Base-by-base conservation (phyloP, 2,113 vertebrate genomes). In the Neotoma lepida region DNA sequence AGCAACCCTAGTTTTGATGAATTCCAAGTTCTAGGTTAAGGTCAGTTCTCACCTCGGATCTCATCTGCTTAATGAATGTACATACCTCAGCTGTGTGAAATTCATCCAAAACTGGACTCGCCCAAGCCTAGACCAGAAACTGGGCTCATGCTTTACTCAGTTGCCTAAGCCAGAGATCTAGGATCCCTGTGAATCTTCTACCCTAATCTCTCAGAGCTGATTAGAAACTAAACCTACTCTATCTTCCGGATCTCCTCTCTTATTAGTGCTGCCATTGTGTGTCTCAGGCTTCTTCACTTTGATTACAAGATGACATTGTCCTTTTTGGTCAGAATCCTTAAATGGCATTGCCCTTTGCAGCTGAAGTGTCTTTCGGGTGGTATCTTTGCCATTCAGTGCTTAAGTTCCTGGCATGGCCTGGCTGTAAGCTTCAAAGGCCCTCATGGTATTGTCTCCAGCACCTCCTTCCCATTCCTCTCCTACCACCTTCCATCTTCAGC, bases 231-330 rank as follows among this genome's bases (percentile, higher is more conserved):
- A 41, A 24, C 20, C 51, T 39, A 7, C 4, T 56, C 54, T 80
- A 4, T 26, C 28, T 73, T 28, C 6, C 2, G 13, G 61, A 33
- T 28, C 28, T 30, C 12, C 44, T 85, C 56, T 28, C 46, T 0
- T 1, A n/a, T 7, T 58, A 6, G 0, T 18, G 15, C 35, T 28
- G 1, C 39, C 13, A 24, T 20, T 15, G 5, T 17, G 49, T n/a
- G 9, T 7, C 26, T 26, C 49, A 26, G 64, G n/a, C 30, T n/a
- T 4, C 12, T 39, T 76, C 41, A n/a, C 0, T 12, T 18, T 51
- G 39, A 24, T 61, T 9, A 18, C 1, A 51, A 51, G 39, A 49
- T 41, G 2, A 0, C 26, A 10, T 33, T 35, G 51, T 74, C 35
- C 51, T 51, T 41, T 28, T 44, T 4, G 86, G 51, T n/a, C 49